phyloP scores from a whole-genome alignment of 2,888 invertebrate species.

The Agriotes lineatus region DNA sequence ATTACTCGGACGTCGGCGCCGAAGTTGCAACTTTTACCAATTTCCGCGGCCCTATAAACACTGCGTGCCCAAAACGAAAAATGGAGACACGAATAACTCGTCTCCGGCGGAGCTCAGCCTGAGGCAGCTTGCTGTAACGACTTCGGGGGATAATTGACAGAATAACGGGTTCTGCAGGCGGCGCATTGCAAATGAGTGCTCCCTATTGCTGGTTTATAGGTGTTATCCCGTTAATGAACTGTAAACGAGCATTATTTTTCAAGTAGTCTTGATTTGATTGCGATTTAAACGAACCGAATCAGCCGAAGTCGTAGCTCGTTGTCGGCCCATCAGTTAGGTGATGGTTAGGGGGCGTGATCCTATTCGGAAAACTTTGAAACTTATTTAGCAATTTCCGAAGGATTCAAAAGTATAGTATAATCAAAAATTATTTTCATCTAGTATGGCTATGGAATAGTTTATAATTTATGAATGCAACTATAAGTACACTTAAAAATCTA shows the following conservation, averaged over 20 bases:
- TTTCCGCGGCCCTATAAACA: constrained; percentile 11
- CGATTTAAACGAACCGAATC: neutral
- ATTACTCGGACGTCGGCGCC: too few species aligned
- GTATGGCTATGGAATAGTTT: too few species aligned
- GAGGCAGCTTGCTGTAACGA: constrained; percentile 40
- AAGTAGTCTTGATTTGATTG: constrained; percentile 32
- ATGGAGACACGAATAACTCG: constrained; percentile 19
- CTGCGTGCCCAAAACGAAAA: neutral
- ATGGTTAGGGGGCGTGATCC: too few species aligned
- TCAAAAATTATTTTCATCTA: too few species aligned
- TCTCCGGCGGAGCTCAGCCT: constrained; percentile 18
- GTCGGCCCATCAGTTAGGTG: too few species aligned
- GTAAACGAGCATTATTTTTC: constrained; percentile 42
- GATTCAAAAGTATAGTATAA: too few species aligned
- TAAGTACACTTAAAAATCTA: too few species aligned
- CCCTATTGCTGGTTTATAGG: constrained; percentile 44
- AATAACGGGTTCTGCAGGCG: constrained; percentile 45
- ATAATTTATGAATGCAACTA: too few species aligned
- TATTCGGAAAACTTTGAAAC: too few species aligned
- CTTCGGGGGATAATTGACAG: constrained; percentile 44
- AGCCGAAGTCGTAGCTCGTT: too few species aligned
- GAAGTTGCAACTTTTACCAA: too few species aligned
- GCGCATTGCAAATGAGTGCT: constrained; percentile 47
- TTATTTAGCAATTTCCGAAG: too few species aligned
- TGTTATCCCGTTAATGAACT: constrained; percentile 44